phyloP scores from a whole-genome alignment of 2,888 invertebrate genomes.

The Sicus ferrugineus region DNA sequence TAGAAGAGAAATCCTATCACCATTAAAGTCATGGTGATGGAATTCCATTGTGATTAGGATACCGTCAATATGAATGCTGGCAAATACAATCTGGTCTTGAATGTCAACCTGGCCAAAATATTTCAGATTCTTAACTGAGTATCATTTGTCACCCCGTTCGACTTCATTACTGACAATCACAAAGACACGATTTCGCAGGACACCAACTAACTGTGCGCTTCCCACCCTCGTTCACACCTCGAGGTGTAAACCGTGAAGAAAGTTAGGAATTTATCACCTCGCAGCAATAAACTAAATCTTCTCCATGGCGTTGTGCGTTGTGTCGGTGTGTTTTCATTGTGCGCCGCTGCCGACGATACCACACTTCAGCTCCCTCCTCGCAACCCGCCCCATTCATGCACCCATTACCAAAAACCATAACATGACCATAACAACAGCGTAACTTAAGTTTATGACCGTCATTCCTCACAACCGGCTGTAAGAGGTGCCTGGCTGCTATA shows the following conservation, averaged over 20 bases:
- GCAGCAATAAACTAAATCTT: conserved; percentile 16
- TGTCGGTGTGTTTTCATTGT: no score
- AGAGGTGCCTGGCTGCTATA: neutral
- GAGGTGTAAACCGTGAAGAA: neutral
- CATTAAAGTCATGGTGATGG: neutral
- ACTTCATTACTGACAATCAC: neutral
- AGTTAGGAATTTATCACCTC: conserved; percentile 4
- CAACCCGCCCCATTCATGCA: neutral
- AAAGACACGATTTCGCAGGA: no score
- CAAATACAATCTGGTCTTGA: neutral
- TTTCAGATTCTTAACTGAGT: neutral
- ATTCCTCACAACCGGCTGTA: neutral
- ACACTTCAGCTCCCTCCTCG: neutral
- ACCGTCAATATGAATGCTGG: neutral
- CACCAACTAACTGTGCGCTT: neutral
- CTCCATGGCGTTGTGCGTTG: no score
- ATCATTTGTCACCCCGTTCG: neutral
- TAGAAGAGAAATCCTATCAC: neutral
- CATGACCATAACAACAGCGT: neutral
- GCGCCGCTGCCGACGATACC: neutral
- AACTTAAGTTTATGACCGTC: conserved; percentile 11
- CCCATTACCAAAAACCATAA: neutral
- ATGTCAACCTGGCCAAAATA: neutral
- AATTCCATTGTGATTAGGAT: neutral
- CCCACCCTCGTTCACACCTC: neutral